phyloP scores from a whole-genome alignment of 2,888 invertebrate species.

The Cyaniris semiargus region DNA sequence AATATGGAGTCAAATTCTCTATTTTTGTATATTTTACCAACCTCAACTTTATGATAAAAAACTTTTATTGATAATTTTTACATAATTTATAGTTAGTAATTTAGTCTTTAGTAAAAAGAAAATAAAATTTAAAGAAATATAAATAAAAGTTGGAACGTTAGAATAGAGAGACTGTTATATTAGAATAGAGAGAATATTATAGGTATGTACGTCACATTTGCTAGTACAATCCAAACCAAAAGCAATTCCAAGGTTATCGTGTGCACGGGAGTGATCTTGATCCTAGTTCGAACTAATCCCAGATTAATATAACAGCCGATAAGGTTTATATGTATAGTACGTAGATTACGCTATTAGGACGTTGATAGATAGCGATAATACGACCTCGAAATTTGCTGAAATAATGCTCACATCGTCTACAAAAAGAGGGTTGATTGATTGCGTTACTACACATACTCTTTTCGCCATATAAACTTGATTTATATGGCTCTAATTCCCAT shows the following conservation, averaged over 20 bases:
- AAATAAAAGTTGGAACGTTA: no score
- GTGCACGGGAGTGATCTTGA: neutral
- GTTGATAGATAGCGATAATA: neutral
- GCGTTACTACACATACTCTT: neutral
- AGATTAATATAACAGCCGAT: neutral
- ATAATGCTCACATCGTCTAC: conserved; percentile 4
- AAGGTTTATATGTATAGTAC: conserved; percentile 12
- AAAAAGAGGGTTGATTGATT: conserved; percentile 6
- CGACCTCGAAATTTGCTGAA: conserved; percentile 9
- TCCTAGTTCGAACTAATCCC: conserved; percentile 5
- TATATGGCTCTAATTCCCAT: neutral
- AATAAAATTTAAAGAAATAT: no score
- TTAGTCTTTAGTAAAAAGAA: no score
- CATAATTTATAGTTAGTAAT: no score
- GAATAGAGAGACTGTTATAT: no score
- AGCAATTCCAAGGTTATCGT: neutral
- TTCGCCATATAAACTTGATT: conserved; percentile 9
- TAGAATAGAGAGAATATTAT: no score
- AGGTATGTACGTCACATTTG: neutral
- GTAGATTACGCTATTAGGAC: neutral
- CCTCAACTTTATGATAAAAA: neutral
- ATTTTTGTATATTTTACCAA: neutral
- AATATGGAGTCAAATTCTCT: neutral
- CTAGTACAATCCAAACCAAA: neutral
- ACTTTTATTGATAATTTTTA: neutral